These are phyloP conservation scores for Synaphobranchus kaupii DNA, from an alignment of 2,797 vertebrate species.

Conservation along the genomic window DNA sequence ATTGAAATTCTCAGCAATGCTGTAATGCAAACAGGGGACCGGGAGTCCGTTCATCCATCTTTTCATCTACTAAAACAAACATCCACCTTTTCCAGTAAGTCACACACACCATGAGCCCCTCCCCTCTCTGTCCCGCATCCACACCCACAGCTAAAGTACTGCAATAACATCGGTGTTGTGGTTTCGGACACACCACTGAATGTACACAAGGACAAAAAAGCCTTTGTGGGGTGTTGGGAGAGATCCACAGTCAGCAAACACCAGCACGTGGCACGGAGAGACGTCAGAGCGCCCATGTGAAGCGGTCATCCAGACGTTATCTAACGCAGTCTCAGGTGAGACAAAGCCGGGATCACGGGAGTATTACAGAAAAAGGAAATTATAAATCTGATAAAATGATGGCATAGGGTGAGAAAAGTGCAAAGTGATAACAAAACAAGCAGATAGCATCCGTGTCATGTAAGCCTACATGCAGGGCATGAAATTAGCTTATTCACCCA, in stretches of 20 bases:
- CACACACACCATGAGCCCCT: neutral
- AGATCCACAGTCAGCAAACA: constrained; percentile 13
- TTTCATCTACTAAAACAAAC: neutral
- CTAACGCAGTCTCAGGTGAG: neutral
- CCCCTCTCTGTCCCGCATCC: neutral
- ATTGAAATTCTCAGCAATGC: neutral
- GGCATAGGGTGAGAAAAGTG: neutral
- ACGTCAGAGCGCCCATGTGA: neutral
- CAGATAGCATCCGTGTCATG: neutral
- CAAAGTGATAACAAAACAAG: neutral
- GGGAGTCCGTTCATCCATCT: neutral
- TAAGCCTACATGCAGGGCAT: neutral
- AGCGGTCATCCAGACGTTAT: neutral
- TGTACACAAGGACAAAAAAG: neutral
- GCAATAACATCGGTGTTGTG: neutral
- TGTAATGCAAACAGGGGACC: constrained; percentile 4
- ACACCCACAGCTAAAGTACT: constrained; percentile 13
- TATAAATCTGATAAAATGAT: neutral
- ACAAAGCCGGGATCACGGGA: neutral
- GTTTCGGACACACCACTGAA: neutral
- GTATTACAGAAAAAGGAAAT: neutral
- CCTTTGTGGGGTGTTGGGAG: neutral
- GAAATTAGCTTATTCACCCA: too few species aligned
- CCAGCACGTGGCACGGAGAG: neutral
- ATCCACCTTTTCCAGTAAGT: neutral